Percentiles rank a stretch among this genome's conserved stretches.
phyloP scores from a whole-genome alignment of 2,888 invertebrate species.

The Heliconius cydno region DNA sequence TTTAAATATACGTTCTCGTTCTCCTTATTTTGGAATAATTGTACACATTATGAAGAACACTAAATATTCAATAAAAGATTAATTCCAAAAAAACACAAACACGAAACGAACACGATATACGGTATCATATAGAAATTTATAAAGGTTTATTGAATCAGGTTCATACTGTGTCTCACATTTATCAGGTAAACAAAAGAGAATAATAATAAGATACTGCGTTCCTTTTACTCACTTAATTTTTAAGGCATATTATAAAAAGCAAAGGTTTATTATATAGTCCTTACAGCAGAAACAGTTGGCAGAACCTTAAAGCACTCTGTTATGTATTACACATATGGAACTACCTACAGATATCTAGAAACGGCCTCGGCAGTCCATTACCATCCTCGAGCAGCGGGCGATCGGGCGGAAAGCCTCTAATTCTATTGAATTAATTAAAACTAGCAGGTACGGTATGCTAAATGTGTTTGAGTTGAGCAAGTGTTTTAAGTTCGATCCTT shows the following conservation, averaged over 20 bases:
- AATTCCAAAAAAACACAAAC: background rate
- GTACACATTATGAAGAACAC: too few species aligned
- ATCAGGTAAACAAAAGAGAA: too few species aligned
- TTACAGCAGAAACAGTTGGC: background rate
- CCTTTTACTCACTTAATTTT: too few species aligned
- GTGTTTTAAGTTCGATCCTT: constrained; percentile 29
- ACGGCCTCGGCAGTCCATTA: constrained; percentile 37
- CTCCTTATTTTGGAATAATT: too few species aligned
- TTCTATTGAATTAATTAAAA: constrained; percentile 58
- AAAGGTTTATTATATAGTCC: background rate
- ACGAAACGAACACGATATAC: too few species aligned
- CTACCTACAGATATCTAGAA: constrained; percentile 1
- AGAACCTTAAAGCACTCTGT: too few species aligned
- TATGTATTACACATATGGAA: background rate
- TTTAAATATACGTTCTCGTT: too few species aligned
- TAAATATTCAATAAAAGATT: background rate
- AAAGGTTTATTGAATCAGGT: background rate
- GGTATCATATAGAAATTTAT: background rate
- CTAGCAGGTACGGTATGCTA: constrained; percentile 50
- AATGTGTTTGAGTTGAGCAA: constrained; percentile 51
- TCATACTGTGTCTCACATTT: too few species aligned
- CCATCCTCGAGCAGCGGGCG: constrained; percentile 37
- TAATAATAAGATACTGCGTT: too few species aligned
- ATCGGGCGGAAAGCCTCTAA: constrained; percentile 55
- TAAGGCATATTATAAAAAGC: too few species aligned